Evolutionary conservation across 1,140 invertebrate species (phyloP), one percentile per base, ranked within the genome.

Genomic region (Sarcophaga bullata): DNA sequence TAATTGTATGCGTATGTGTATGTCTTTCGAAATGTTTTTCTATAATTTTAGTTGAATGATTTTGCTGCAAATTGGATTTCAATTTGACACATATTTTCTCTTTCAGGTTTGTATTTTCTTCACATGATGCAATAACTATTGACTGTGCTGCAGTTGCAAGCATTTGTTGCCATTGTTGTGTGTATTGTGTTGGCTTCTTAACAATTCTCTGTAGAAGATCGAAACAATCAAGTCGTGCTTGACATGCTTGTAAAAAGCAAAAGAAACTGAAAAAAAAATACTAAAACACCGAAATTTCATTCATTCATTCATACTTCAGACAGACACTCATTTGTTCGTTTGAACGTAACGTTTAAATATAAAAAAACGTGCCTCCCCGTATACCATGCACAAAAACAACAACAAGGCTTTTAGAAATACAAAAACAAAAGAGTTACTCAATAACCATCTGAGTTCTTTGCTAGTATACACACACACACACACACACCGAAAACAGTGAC

Each of bases 11-110:
- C 8, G n/a, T 19, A 7, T 68, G 62, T 68, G n/a, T 68, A 25
- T 68, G n/a, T 68, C 8, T 68, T 19, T 25, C 1, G 8, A 19
- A 19, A 25, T 19, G 19, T 68, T 68, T 68, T 58, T 68, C n/a
- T 19, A 68, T 68, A 52, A 52, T 52, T 5, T 68, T 68, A 52
- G 9, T 68, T 68, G n/a, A 68, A 68, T 68, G 62, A 68, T 68
- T 68, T 68, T 68, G 62, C 62, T 68, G 62, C 62, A 68, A 68
- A 68, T 68, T 68, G 62, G 62, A 68, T 68, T 68, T 68, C 62
- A 68, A 68, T 68, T 68, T 68, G 62, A 68, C 62, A 68, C 62
- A 68, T 68, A 19, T 68, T 68, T 37, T 37, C 25, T 37, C 25
- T 37, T 37, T 37, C 25, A 37, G 25, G 1, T 37, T 37, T 37